Percentiles rank a stretch among this genome's conserved stretches.
These are phyloP conservation scores for Drosophila seguyi DNA, from an alignment of 1,140 invertebrate species.

Conservation along the genomic window DNA sequence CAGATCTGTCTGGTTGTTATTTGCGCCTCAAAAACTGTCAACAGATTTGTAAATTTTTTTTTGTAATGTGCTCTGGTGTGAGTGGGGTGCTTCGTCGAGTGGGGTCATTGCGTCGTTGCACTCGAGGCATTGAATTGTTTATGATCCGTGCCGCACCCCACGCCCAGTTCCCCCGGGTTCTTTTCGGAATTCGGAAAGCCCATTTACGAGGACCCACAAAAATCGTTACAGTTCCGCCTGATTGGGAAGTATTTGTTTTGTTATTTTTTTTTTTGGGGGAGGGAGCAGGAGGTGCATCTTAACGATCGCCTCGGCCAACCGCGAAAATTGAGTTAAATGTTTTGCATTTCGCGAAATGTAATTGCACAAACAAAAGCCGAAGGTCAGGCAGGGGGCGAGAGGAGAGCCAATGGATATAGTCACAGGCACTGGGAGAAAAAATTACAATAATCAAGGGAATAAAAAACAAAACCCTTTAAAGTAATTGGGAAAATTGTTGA, in stretches of 20 bases:
- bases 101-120: slow-evolving; percentile 32
- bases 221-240: slow-evolving; percentile 70
- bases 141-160: slow-evolving; percentile 40
- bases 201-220: slow-evolving; percentile 30
- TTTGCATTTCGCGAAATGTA: slow-evolving; percentile 52
- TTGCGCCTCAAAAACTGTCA: slow-evolving; percentile 72
- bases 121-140: slow-evolving; percentile 61
- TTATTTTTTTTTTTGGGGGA: neutral
- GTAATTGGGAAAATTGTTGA: neutral
- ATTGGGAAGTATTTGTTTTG: slow-evolving; percentile 44
- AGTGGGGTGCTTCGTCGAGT: slow-evolving; percentile 9
- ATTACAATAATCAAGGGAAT: neutral
- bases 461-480: neutral
- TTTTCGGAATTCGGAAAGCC: slow-evolving; percentile 22
- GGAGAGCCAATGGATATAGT: neutral
- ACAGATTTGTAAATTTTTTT: slow-evolving; percentile 58
- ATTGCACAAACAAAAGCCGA: slow-evolving; percentile 46
- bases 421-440: neutral
- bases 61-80: slow-evolving; percentile 26
- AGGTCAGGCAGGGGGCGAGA: slow-evolving; percentile 44
- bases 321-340: slow-evolving; percentile 52
- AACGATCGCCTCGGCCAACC: slow-evolving; percentile 37
- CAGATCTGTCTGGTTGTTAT: slow-evolving; percentile 24
- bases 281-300: slow-evolving; percentile 18
- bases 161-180: neutral